Percentiles rank a stretch among this genome's conserved stretches.
Evolutionary conservation across 2,888 invertebrate genomes (phyloP).

Genomic region (Drosophila affinis): DNA sequence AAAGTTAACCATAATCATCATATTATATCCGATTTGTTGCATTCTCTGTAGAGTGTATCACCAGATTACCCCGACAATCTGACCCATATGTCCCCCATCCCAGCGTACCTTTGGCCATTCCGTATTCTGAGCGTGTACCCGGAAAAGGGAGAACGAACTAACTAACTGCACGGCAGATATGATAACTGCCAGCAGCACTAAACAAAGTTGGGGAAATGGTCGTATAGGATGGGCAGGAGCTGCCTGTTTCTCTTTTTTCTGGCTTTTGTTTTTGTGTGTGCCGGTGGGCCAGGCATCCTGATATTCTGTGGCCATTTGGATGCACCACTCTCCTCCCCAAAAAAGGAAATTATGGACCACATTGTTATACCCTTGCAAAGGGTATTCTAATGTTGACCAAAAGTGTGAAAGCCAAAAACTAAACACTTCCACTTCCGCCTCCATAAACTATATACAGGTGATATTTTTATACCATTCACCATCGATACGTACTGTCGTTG

Average conservation of each 20-base stretch:
- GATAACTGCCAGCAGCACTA: slow-evolving; percentile 47
- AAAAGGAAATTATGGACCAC: not conserved
- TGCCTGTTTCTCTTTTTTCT: slow-evolving; percentile 36
- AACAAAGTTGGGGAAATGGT: slow-evolving; percentile 42
- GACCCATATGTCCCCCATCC: slow-evolving; percentile 7
- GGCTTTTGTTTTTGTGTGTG: slow-evolving; percentile 36
- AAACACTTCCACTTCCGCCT: too few species aligned
- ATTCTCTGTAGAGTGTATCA: not conserved
- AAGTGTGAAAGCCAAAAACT: too few species aligned
- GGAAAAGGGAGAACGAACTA: slow-evolving; percentile 19
- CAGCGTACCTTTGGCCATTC: slow-evolving; percentile 38
- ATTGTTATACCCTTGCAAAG: not conserved
- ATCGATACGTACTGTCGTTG: too few species aligned
- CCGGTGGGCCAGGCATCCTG: slow-evolving; percentile 36
- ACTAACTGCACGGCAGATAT: slow-evolving; percentile 38
- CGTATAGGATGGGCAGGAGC: slow-evolving; percentile 25
- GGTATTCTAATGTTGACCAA: not conserved
- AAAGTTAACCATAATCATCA: too few species aligned
- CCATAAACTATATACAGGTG: too few species aligned
- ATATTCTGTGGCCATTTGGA: slow-evolving; percentile 39
- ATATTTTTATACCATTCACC: too few species aligned
- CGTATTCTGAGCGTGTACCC: slow-evolving; percentile 19
- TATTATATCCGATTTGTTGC: not conserved
- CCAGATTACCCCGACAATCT: slow-evolving; percentile 24
- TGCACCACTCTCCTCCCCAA: slow-evolving; percentile 17